Percentiles rank a stretch among this genome's conserved stretches.
These are phyloP conservation scores for Ailuropoda melanoleuca DNA, from an alignment of 2,113 vertebrate species.

Conservation along the genomic window DNA sequence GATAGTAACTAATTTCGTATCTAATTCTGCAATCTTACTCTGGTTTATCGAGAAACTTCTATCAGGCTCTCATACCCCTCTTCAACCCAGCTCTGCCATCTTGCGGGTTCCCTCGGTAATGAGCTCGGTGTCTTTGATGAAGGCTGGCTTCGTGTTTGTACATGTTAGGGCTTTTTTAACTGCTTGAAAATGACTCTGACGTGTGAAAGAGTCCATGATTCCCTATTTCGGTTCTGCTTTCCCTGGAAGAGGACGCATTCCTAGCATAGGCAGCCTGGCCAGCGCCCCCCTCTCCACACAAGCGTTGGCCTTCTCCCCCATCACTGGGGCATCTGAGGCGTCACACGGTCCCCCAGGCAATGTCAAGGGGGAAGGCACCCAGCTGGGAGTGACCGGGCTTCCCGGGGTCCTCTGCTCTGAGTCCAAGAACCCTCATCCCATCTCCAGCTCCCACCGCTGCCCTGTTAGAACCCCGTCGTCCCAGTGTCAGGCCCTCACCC, in stretches of 20 bases:
- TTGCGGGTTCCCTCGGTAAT: background rate
- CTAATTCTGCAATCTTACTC: background rate
- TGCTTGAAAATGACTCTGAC: background rate
- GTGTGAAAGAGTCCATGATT: background rate
- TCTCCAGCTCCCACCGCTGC: background rate
- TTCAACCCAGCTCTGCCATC: background rate
- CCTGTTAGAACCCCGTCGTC: background rate
- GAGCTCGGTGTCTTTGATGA: background rate
- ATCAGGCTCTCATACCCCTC: background rate
- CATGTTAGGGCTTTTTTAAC: background rate
- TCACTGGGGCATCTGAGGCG: background rate
- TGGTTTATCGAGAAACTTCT: background rate
- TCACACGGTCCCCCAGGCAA: background rate
- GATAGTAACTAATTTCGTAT: background rate
- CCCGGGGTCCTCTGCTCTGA: background rate
- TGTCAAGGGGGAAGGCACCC: background rate
- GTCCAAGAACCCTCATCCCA: background rate
- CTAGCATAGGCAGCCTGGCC: background rate
- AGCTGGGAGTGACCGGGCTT: background rate
- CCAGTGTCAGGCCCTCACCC: background rate
- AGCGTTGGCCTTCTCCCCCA: background rate
- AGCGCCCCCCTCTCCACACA: background rate
- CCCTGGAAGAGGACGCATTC: background rate
- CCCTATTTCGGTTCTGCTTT: conserved; percentile 42
- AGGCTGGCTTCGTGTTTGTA: background rate